These are phyloP conservation scores for Phaedon cochleariae DNA, from an alignment of 2,888 invertebrate genomes.

Conservation along the genomic window DNA sequence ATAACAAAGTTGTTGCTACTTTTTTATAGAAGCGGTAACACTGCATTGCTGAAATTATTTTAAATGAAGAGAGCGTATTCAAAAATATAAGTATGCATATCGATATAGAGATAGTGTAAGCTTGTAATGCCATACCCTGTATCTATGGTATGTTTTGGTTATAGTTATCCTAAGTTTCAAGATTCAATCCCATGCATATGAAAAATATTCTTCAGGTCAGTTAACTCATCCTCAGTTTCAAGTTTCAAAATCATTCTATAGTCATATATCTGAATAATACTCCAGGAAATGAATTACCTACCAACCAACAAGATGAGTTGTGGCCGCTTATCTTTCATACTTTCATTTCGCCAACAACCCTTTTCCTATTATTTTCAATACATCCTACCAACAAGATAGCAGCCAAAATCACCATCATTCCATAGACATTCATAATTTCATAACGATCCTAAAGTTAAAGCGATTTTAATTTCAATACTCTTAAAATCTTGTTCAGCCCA, in stretches of 20 bases:
- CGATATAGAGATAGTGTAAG: no score
- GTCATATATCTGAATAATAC: constrained; percentile 7
- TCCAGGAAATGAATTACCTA: constrained; percentile 24
- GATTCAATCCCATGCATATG: no score
- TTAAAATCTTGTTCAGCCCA: background rate
- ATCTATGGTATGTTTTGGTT: no score
- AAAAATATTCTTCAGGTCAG: no score
- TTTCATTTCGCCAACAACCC: constrained; percentile 35
- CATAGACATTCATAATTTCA: constrained; percentile 7
- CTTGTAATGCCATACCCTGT: no score
- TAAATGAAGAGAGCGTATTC: no score
- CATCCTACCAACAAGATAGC: constrained; percentile 40
- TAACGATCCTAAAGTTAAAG: background rate
- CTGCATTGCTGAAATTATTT: no score
- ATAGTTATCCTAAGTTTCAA: no score
- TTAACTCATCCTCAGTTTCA: background rate
- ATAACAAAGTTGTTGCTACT: no score
- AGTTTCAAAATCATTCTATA: constrained; percentile 6
- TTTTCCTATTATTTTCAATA: constrained; percentile 35
- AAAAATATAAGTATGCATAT: no score
- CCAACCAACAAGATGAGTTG: constrained; percentile 39
- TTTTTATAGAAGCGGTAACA: no score
- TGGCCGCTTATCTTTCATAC: constrained; percentile 28
- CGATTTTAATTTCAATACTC: background rate
- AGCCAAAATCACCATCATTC: constrained; percentile 26